Evolutionary conservation across 2,113 vertebrate genomes (phyloP), one percentile per base, ranked within the genome.

Genomic region (Odocoileus hemionus): DNA sequence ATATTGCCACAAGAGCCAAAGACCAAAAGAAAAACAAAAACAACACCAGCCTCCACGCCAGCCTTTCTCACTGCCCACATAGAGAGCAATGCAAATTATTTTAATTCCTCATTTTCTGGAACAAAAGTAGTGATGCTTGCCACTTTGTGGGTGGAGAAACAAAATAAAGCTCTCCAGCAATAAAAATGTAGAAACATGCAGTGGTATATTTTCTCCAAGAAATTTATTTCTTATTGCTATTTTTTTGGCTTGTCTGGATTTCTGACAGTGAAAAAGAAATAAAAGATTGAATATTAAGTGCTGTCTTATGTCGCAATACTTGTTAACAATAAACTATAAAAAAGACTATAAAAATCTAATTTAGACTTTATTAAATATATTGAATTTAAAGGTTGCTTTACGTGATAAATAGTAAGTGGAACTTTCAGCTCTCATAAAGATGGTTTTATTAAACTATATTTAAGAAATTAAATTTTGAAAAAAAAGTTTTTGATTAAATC

Each of bases 271-370:
- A 91, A 97, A 83, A 94, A 80, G 96, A 97, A 98, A 95, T 94
- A 95, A 97, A 97, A 97, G 84, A 92, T 91, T 94, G 85, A 98
- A 96, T 98, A 94, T 95, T 97, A 60, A 91, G 91, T 84, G 36
- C 50, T 95, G 19, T 95, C 50, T 39, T 57, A 96, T 94, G 43
- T 89, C 98, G 55, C 45, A 94, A 82, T 98, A 89, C 76, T 97
- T 97, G 36, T 96, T 98, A 98, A 97, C 95, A 97, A 85, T 98
- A 95, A 97, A 96, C 74, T 97, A 1, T 96, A 97, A 96, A 97
- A 97, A 96, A 94, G 28, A n/a, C 94, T 94, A 28, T 97, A 95
- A 98, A 98, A 97, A 92, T 96, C 47, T 95, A 90, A 98, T 98
- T 97, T 96, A 95, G 91, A 87, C 54, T 98, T 98, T 92, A 43